Conservation (phyloP, 2,113 vertebrate species). For the Bucco capensis region DNA sequence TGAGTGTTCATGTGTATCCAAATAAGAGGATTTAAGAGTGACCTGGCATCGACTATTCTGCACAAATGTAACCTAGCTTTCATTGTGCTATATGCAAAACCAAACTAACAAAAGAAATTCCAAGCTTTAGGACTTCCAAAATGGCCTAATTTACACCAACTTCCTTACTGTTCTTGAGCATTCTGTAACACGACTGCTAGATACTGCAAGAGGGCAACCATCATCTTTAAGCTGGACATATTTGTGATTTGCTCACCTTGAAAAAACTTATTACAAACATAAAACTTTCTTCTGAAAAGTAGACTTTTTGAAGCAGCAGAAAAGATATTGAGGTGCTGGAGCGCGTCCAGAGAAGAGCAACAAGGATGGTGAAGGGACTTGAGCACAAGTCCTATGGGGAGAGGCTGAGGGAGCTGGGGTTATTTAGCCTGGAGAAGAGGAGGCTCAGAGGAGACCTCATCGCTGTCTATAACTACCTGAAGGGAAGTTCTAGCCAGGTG, state of each 20-base stretch:
- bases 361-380: too few species aligned
- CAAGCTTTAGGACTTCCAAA: background rate
- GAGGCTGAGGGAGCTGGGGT: too few species aligned
- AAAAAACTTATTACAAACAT: background rate
- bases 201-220: background rate
- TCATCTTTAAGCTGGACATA: background rate
- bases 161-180: background rate
- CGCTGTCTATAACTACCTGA: too few species aligned
- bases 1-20: background rate
- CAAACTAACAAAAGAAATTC: background rate
- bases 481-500: too few species aligned
- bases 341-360: too few species aligned
- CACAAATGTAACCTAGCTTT: background rate
- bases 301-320: background rate
- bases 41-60: background rate
- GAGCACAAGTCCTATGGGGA: too few species aligned
- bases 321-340: too few species aligned
- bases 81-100: rapidly evolving
- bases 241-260: background rate
- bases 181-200: background rate
- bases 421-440: too few species aligned
- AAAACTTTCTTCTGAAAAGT: background rate
- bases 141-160: background rate
- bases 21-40: background rate
- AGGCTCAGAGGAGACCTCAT: too few species aligned